Conservation (phyloP, 2,113 vertebrate genomes). For the Aythya baeri region DNA sequence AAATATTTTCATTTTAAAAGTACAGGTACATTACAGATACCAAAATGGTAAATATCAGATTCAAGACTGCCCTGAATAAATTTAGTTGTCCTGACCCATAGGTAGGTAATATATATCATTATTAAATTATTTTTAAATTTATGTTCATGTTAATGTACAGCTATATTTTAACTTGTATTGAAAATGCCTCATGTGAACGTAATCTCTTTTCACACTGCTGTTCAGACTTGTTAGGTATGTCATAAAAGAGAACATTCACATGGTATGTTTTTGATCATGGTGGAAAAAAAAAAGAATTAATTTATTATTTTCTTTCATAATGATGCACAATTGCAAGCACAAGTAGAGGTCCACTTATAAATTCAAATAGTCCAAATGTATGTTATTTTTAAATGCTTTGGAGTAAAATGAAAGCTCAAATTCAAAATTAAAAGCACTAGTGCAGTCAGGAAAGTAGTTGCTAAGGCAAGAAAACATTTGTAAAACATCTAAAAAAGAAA, state of each 20-base stretch:
- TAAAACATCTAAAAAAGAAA: not conserved
- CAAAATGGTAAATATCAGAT: not conserved
- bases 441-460: not conserved
- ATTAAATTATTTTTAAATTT: not conserved
- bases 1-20: not conserved
- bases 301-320: not conserved
- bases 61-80: not conserved
- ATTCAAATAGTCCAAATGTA: not conserved
- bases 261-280: not conserved
- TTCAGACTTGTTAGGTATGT: not conserved
- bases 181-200: not conserved
- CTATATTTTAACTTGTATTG: not conserved
- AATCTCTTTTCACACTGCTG: not conserved
- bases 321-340: not conserved
- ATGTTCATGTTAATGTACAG: not conserved
- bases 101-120: not conserved
- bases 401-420: conserved; percentile 4
- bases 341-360: not conserved
- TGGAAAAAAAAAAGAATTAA: not conserved
- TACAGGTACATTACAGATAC: not conserved
- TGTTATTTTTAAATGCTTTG: conserved; percentile 7
- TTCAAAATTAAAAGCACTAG: not conserved
- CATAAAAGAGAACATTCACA: not conserved
- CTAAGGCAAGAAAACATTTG: not conserved
- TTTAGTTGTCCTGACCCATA: not conserved